These are phyloP conservation scores for Psix sp. DNA, from an alignment of 1,140 invertebrate genomes.

Conservation along the genomic window DNA sequence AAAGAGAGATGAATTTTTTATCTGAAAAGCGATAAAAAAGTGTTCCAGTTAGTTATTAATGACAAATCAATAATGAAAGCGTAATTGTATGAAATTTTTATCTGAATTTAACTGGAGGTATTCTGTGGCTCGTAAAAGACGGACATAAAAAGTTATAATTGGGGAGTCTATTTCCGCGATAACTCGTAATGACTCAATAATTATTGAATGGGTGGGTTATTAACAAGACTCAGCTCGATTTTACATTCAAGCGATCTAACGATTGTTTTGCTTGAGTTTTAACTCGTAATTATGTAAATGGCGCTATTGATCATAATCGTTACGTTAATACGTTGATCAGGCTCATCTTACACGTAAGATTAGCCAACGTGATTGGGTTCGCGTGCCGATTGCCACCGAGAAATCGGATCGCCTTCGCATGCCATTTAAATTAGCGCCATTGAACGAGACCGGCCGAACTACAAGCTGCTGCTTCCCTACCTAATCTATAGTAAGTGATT, in stretches of 20 bases:
- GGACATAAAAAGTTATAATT: constrained; percentile 1
- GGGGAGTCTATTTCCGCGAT: too few relatives aligned
- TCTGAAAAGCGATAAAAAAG: too few relatives aligned
- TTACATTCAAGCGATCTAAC: not conserved
- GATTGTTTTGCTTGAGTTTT: constrained; percentile 21
- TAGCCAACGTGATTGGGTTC: constrained; percentile 30
- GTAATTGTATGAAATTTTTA: constrained; percentile 1
- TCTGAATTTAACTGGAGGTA: not conserved
- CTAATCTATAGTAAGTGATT: constrained; percentile 19
- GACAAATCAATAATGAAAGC: too few relatives aligned
- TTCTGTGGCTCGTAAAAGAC: not conserved
- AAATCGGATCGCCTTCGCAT: constrained; percentile 49
- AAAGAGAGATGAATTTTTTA: too few relatives aligned
- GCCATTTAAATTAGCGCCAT: constrained; percentile 55
- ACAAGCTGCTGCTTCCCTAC: constrained; percentile 3
- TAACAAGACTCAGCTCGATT: not conserved
- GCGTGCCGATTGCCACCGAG: constrained; percentile 39
- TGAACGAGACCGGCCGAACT: constrained; percentile 24
- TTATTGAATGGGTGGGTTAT: constrained; percentile 2
- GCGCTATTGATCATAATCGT: constrained; percentile 28
- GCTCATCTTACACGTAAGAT: constrained; percentile 45
- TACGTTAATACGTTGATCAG: constrained; percentile 25
- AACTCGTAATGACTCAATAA: constrained; percentile 6
- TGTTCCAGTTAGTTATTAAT: too few relatives aligned
- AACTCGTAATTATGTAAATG: constrained; percentile 13